Evolutionary conservation across 2,113 vertebrate species (phyloP).

Genomic region (Platanista minor): DNA sequence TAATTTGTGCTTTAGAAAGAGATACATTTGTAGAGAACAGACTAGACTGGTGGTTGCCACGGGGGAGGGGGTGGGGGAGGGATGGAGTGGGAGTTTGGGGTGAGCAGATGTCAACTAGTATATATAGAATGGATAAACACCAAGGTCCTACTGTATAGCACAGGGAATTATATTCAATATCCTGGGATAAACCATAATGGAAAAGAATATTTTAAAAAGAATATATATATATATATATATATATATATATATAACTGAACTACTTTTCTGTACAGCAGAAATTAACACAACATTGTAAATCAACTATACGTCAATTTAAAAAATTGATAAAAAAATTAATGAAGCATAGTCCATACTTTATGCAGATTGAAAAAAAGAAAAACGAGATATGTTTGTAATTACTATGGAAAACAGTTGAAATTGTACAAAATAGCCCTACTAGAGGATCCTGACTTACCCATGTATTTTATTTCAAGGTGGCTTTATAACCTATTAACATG

Average conservation of each 20-base stretch:
- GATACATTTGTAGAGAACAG: neutral
- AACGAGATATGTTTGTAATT: neutral
- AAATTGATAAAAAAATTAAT: neutral
- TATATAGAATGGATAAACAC: neutral
- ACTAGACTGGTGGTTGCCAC: neutral
- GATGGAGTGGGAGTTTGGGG: neutral
- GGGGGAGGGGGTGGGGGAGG: neutral
- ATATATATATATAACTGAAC: neutral
- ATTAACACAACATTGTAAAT: fast-evolving
- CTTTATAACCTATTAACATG: neutral
- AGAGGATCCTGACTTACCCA: neutral
- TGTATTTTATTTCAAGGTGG: neutral
- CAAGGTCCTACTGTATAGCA: neutral
- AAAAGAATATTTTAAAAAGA: neutral
- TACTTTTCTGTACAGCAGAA: neutral
- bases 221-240: neutral
- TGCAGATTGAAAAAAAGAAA: neutral
- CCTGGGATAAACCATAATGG: neutral
- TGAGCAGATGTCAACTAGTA: neutral
- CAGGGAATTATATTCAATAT: neutral
- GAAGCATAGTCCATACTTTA: neutral
- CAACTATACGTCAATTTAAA: neutral
- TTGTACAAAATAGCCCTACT: neutral
- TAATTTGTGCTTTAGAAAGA: neutral
- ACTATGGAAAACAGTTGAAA: neutral